Conservation (phyloP, 2,797 vertebrate species). For the Sebastolobus altivelis region DNA sequence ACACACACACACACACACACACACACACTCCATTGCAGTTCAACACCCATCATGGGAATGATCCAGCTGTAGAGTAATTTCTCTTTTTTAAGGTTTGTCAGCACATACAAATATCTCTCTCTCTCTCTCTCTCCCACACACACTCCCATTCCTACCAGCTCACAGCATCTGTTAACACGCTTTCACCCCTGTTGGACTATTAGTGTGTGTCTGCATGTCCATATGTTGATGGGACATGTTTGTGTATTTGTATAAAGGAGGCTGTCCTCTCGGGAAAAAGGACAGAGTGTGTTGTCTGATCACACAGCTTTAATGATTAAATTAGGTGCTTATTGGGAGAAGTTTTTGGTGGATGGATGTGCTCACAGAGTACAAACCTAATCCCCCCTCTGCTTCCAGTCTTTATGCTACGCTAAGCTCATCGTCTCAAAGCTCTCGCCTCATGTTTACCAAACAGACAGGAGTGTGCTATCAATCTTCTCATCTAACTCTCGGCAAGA, state of each 20-base stretch:
- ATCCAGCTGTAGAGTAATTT: conserved; percentile 60
- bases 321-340: conserved; percentile 2
- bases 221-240: conserved; percentile 22
- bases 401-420: not conserved
- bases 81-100: conserved; percentile 53
- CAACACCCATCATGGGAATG: conserved; percentile 62
- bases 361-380: not conserved
- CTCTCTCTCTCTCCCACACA: not conserved
- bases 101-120: conserved; percentile 46
- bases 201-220: conserved; percentile 17
- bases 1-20: conserved; percentile 13
- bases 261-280: not conserved
- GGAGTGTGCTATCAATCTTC: too few species aligned
- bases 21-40: conserved; percentile 50
- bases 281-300: conserved; percentile 12
- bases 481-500: too few species aligned
- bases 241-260: conserved; percentile 14
- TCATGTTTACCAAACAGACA: not conserved
- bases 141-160: not conserved
- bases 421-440: not conserved
- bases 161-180: conserved; percentile 30
- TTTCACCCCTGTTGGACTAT: conserved; percentile 30
- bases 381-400: not conserved
- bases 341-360: not conserved
- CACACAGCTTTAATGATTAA: conserved; percentile 7